These are phyloP conservation scores for Nanorana parkeri DNA, from an alignment of 2,113 vertebrate species.

Conservation along the genomic window DNA sequence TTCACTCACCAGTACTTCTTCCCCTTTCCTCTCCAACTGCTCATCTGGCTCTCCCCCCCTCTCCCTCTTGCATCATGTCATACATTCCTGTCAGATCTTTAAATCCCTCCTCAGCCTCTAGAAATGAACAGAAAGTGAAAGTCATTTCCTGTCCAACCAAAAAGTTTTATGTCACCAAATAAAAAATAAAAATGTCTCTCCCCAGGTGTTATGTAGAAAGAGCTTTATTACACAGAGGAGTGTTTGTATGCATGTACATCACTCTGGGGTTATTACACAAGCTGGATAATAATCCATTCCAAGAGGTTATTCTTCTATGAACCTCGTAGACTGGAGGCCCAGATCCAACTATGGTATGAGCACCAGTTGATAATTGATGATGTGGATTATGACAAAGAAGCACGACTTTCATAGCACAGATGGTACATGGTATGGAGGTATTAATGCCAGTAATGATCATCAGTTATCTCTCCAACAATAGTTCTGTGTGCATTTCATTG, in stretches of 20 bases:
- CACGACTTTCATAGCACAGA: no score
- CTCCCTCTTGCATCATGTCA: slow-evolving; percentile 49
- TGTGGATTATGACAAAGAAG: no score
- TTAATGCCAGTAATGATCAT: no score
- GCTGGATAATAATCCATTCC: no score
- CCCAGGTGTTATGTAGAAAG: slow-evolving; percentile 24
- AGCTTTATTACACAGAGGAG: slow-evolving; percentile 6
- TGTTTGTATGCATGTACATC: neutral
- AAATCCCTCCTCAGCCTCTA: slow-evolving; percentile 48
- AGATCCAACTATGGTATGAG: no score
- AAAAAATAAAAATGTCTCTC: slow-evolving; percentile 25
- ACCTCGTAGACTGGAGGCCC: no score
- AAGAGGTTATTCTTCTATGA: no score
- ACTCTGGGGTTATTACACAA: neutral
- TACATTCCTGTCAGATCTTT: slow-evolving; percentile 53
- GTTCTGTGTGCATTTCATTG: no score
- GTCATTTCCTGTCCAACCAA: slow-evolving; percentile 53
- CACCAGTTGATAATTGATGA: no score
- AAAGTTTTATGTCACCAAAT: slow-evolving; percentile 53
- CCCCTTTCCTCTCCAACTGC: slow-evolving; percentile 42
- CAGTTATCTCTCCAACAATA: no score
- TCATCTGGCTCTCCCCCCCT: slow-evolving; percentile 22
- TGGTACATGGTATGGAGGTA: no score
- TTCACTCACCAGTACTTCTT: neutral
- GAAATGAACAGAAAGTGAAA: slow-evolving; percentile 56